phyloP scores from a whole-genome alignment of 2,797 vertebrate genomes.

The Platalea minor region DNA sequence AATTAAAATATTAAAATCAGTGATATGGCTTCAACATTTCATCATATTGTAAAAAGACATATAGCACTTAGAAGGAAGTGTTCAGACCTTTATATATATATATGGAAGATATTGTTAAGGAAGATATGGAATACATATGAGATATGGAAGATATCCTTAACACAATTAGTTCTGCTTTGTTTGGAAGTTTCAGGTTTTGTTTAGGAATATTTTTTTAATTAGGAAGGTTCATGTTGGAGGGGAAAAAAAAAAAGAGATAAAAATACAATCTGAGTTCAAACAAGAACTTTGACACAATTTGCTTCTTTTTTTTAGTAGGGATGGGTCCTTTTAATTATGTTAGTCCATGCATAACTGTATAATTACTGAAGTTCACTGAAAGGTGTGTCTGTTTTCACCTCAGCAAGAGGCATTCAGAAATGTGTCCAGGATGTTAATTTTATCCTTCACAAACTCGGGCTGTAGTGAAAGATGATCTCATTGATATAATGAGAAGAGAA shows the following conservation, averaged over 20 bases:
- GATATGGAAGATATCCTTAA: background rate
- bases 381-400: background rate
- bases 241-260: background rate
- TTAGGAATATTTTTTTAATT: background rate
- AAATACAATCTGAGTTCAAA: background rate
- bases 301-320: background rate
- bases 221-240: background rate
- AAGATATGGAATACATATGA: background rate
- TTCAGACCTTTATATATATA: background rate
- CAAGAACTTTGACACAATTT: background rate
- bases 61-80: background rate
- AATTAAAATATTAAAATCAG: background rate
- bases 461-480: background rate
- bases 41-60: background rate
- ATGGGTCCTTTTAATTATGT: background rate
- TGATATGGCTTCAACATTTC: background rate
- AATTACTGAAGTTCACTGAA: background rate
- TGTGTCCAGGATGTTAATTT: background rate
- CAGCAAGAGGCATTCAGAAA: background rate
- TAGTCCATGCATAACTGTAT: background rate
- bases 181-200: background rate
- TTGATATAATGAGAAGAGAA: background rate
- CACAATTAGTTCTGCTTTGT: background rate
- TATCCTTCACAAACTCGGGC: background rate
- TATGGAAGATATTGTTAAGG: background rate